Base-by-base conservation (phyloP, 2,888 invertebrate genomes). In the Hedya salicella region DNA sequence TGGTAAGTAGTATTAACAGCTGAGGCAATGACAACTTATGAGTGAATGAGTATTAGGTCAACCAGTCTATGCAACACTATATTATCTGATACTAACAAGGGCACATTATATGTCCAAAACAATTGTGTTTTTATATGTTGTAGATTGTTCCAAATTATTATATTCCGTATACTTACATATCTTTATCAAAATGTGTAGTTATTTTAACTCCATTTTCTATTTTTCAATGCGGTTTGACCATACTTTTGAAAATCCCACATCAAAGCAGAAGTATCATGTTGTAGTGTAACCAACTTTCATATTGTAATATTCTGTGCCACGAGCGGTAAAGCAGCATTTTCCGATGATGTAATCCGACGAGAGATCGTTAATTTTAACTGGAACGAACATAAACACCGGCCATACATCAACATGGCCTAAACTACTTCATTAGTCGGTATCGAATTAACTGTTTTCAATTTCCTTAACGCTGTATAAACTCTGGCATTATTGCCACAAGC, bases 291-390 rank as follows among this genome's bases (percentile, higher is more conserved):
- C 54, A 61, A 50, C 49, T 57, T 44, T 70, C 61, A 67, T 57
- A 68, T 68, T 60, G 62, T 21, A 54, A 16, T 46, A 50, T 53
- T 54, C 72, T 75, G 71, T 74, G 77, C 73, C 74, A 75, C 76
- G 75, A 75, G 61, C 73, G 73, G 68, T 65, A 63, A 61, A 71
- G 71, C 72, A 76, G 71, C 76, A 78, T 76, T 79, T 76, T 73
- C 63, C 63, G 75, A 75, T 80, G 80, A 84, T 79, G 80, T 78
- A 82, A 84, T 72, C 69, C 56, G 61, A 68, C 73, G 72, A 68
- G 72, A 67, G 65, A 73, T 76, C 77, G 75, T 78, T 79, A 80
- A 79, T 77, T 74, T 78, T 72, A 79, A 81, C 75, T 79, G 75
- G 77, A 74, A 76, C 79, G 75, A 54, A 66, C 66, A 36, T 66